These are phyloP conservation scores for Brienomyrus longianalis DNA, from an alignment of 2,113 vertebrate species.

Conservation along the genomic window DNA sequence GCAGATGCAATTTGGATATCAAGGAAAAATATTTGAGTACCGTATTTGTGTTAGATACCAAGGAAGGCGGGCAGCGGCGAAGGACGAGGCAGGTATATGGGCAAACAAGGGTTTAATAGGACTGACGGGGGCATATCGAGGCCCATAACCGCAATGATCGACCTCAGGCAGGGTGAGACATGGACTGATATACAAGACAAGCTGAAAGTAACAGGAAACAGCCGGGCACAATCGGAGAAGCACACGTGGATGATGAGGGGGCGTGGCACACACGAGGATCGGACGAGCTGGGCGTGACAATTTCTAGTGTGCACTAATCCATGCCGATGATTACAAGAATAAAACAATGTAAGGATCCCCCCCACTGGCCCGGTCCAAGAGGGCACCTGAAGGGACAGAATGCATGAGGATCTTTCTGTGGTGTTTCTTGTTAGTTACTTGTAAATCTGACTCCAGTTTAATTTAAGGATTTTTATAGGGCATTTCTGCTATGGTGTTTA, in stretches of 20 bases:
- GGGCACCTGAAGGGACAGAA: neutral
- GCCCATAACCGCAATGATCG: too few relatives aligned
- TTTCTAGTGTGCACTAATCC: neutral
- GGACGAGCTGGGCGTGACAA: too few relatives aligned
- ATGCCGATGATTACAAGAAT: neutral
- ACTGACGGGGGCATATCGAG: too few relatives aligned
- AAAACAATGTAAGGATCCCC: neutral
- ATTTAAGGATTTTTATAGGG: neutral
- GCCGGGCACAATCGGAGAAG: too few relatives aligned
- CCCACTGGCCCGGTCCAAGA: neutral
- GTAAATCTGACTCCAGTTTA: neutral
- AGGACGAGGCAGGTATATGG: too few relatives aligned
- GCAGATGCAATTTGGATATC: neutral
- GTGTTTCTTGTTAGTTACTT: neutral
- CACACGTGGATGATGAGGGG: too few relatives aligned
- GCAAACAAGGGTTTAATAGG: too few relatives aligned
- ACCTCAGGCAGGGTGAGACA: too few relatives aligned
- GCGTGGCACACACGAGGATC: too few relatives aligned
- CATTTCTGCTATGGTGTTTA: neutral
- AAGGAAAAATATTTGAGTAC: neutral
- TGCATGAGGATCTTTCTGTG: neutral
- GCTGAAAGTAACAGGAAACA: too few relatives aligned
- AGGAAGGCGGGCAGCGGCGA: too few relatives aligned
- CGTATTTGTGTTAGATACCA: neutral
- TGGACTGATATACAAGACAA: too few relatives aligned